phyloP scores from a whole-genome alignment of 2,797 vertebrate species.

The Tragelaphus oryx region DNA sequence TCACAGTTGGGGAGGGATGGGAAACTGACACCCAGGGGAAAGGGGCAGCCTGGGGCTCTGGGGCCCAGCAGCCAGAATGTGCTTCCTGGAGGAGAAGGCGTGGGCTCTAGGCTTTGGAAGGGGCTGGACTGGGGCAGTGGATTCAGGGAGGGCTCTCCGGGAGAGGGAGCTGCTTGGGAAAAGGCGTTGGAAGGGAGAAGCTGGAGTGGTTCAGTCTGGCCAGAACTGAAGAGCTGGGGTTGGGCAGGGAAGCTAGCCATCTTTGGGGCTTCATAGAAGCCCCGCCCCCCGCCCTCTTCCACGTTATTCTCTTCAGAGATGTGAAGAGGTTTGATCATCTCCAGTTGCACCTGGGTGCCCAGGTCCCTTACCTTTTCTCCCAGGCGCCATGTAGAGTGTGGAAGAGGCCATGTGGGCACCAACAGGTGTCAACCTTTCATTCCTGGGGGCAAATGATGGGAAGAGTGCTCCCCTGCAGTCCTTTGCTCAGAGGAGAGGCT shows the following conservation, averaged over 20 bases:
- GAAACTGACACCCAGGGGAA: not conserved
- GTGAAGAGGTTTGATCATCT: not conserved
- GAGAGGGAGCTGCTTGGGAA: not conserved
- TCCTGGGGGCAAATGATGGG: not conserved
- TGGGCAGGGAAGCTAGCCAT: not conserved
- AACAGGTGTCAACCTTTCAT: not conserved
- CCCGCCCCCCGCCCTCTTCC: not conserved
- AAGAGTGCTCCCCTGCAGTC: not conserved
- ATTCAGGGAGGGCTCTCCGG: not conserved
- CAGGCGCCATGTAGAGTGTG: not conserved
- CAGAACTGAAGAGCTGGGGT: not conserved
- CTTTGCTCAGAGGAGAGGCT: not conserved
- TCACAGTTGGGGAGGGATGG: not conserved
- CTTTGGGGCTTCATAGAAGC: not conserved
- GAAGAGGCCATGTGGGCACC: not conserved
- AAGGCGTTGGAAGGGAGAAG: not conserved
- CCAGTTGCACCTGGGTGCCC: not conserved
- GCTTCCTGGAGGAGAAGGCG: not conserved
- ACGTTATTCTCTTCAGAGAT: not conserved
- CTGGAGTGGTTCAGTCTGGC: not conserved
- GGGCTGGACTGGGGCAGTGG: not conserved
- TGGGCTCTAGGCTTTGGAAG: not conserved
- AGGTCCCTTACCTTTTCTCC: not conserved
- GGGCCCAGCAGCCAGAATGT: not conserved
- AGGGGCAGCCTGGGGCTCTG: not conserved